Conservation (phyloP, 2,888 invertebrate species). For the Acronicta alni region DNA sequence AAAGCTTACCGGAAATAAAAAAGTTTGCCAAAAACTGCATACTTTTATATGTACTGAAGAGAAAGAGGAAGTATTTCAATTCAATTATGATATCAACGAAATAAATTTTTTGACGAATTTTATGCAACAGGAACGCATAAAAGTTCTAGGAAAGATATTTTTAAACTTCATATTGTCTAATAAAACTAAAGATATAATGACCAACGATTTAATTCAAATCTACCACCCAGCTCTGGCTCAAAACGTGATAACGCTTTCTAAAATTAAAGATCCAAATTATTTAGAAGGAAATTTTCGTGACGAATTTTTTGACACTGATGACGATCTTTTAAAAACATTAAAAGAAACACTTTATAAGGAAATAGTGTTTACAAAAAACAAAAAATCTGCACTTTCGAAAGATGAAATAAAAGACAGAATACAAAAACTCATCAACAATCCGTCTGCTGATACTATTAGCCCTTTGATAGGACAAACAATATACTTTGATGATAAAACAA, state of each 20-base stretch:
- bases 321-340: slow-evolving; percentile 46
- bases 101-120: slow-evolving; percentile 52
- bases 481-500: slow-evolving; percentile 42
- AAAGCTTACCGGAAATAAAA: slow-evolving; percentile 38
- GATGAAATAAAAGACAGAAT: slow-evolving; percentile 43
- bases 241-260: slow-evolving; percentile 53
- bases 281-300: slow-evolving; percentile 53
- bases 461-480: slow-evolving; percentile 58
- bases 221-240: slow-evolving; percentile 63
- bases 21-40: slow-evolving; percentile 50
- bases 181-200: slow-evolving; percentile 56
- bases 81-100: slow-evolving; percentile 52
- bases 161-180: slow-evolving; percentile 55
- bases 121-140: slow-evolving; percentile 56
- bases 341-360: slow-evolving; percentile 55
- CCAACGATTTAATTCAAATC: slow-evolving; percentile 58
- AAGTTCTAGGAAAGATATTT: slow-evolving; percentile 55
- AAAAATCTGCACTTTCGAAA: slow-evolving; percentile 39
- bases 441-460: slow-evolving; percentile 53
- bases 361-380: slow-evolving; percentile 49
- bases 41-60: slow-evolving; percentile 55
- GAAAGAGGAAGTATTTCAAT: slow-evolving; percentile 54
- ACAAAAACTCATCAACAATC: slow-evolving; percentile 41
- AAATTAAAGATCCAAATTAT: slow-evolving; percentile 13
- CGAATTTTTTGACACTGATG: slow-evolving; percentile 58